These are phyloP conservation scores for Trichacis sp. DNA, from an alignment of 2,888 invertebrate genomes.

Conservation along the genomic window DNA sequence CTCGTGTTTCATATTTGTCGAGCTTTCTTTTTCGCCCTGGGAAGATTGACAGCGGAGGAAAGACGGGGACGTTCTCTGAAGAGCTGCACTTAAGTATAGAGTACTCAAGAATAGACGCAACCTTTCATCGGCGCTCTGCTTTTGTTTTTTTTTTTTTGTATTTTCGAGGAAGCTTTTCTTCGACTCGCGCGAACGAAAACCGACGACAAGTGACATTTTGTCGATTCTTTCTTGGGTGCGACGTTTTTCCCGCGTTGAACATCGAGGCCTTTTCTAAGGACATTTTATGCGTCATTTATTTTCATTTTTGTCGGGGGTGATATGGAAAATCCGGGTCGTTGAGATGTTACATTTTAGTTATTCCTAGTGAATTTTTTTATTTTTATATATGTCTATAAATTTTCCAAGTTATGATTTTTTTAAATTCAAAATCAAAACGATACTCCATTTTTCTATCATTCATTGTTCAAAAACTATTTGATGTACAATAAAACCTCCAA, in stretches of 20 bases:
- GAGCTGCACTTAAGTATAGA: constrained; percentile 20
- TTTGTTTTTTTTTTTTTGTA: constrained; percentile 22
- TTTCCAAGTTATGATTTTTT: too few species aligned
- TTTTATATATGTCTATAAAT: too few species aligned
- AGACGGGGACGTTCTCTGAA: constrained; percentile 19
- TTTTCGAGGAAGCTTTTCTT: constrained; percentile 22
- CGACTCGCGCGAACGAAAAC: constrained; percentile 18
- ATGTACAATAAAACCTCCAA: too few species aligned
- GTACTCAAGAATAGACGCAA: constrained; percentile 20
- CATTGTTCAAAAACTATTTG: too few species aligned
- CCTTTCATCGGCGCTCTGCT: constrained; percentile 29
- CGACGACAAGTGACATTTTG: constrained; percentile 37
- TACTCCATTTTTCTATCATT: too few species aligned
- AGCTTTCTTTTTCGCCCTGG: constrained; percentile 6
- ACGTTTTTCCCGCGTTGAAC: constrained; percentile 12
- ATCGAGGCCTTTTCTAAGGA: constrained; percentile 6
- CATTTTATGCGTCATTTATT: constrained; percentile 1
- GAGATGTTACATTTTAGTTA: too few species aligned
- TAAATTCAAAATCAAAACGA: too few species aligned
- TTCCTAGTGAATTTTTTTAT: too few species aligned
- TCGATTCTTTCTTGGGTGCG: constrained; percentile 32
- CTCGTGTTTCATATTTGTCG: constrained; percentile 18
- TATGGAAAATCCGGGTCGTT: too few species aligned
- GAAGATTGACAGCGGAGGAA: constrained; percentile 22
- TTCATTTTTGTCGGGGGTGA: not conserved